Conservation (phyloP, 1,140 invertebrate species). For the Temnothorax curvispinosus region DNA sequence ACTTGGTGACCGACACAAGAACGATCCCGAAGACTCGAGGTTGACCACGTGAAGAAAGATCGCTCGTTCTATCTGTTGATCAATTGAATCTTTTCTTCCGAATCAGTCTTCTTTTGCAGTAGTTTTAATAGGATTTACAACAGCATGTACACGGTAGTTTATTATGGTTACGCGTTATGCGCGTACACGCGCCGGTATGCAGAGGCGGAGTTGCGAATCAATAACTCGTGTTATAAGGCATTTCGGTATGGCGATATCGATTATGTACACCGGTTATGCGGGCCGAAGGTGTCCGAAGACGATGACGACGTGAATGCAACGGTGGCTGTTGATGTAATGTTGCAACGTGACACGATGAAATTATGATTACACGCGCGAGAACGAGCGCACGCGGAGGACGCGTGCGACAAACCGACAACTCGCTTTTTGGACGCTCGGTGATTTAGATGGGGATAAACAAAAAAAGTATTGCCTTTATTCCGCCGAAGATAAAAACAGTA, state of each 20-base stretch:
- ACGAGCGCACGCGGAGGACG: conserved; percentile 9
- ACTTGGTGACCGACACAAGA: background rate
- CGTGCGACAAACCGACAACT: conserved; percentile 21
- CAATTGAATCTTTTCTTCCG: background rate
- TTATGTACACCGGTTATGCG: conserved; percentile 59
- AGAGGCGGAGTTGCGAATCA: conserved; percentile 60
- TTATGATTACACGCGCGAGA: conserved; percentile 51
- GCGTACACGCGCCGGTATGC: conserved; percentile 40
- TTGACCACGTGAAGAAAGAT: conserved; percentile 10
- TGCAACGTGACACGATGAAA: conserved; percentile 48
- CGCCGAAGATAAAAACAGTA: background rate
- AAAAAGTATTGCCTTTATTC: conserved; percentile 35
- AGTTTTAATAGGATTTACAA: background rate
- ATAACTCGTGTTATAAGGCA: conserved; percentile 62
- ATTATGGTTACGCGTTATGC: conserved; percentile 56
- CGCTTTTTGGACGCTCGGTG: conserved; percentile 25
- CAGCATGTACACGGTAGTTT: conserved; percentile 4
- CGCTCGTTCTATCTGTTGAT: background rate
- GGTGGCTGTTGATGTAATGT: conserved; percentile 19
- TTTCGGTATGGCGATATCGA: conserved; percentile 62
- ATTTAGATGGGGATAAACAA: conserved; percentile 22
- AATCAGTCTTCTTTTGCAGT: background rate
- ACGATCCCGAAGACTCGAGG: background rate
- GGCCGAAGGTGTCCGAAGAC: conserved; percentile 61
- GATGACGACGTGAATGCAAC: conserved; percentile 21